Conservation (phyloP, 2,113 vertebrate species). For the Glaucomys volans region DNA sequence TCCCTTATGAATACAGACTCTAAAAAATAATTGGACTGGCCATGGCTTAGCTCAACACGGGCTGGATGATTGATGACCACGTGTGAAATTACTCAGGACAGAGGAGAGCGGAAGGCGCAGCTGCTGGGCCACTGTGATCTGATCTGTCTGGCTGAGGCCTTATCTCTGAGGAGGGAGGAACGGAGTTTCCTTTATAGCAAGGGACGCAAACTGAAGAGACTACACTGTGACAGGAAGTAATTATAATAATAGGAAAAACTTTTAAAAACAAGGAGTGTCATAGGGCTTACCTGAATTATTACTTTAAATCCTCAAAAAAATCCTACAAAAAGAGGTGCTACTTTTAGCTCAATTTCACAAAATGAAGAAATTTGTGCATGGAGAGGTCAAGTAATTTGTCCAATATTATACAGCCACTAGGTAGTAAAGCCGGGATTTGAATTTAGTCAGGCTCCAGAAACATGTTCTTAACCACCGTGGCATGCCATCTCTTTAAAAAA, state of each 20-base stretch:
- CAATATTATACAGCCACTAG: background rate
- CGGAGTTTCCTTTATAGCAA: background rate
- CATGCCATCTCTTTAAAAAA: background rate
- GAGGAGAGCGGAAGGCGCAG: conserved; percentile 9
- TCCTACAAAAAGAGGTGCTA: background rate
- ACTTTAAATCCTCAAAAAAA: background rate
- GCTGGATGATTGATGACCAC: background rate
- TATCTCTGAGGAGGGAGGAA: background rate
- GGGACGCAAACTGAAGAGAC: background rate
- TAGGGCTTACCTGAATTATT: background rate
- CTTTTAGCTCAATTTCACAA: conserved; percentile 18
- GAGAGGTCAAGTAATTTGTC: background rate
- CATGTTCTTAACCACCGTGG: background rate
- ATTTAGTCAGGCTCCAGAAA: background rate
- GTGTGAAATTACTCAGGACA: conserved; percentile 18
- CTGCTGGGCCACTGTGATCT: background rate
- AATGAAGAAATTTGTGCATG: background rate
- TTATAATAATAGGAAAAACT: background rate
- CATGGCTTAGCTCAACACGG: background rate
- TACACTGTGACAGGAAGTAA: background rate
- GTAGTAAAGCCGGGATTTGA: background rate
- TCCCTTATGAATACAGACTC: conserved; percentile 17
- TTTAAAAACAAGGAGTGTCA: background rate
- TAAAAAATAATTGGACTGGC: background rate
- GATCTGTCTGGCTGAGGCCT: background rate